phyloP scores from a whole-genome alignment of 2,888 invertebrate species.

The Caenorhabditis wallacei region DNA sequence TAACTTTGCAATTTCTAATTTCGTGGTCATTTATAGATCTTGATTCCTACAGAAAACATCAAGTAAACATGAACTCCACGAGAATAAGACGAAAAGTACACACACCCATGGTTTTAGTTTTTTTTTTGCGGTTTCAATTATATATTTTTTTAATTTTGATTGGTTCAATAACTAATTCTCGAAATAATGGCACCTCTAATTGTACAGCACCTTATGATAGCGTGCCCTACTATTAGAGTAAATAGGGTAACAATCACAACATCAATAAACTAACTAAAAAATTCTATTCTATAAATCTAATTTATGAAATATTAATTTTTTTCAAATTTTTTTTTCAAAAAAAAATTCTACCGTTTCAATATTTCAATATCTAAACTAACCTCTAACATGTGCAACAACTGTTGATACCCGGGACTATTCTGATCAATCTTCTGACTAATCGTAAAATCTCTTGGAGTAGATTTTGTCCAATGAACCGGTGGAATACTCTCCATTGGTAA shows the following conservation, averaged over 20 bases:
- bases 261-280: too few species aligned
- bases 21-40: not conserved
- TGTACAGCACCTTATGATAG: too few species aligned
- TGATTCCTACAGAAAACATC: not conserved
- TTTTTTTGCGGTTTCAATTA: not conserved
- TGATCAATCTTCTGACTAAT: constrained; percentile 57
- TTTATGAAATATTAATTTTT: too few species aligned
- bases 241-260: too few species aligned
- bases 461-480: constrained; percentile 49
- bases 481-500: constrained; percentile 41
- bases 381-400: constrained; percentile 53
- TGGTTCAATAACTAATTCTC: too few species aligned
- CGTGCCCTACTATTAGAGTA: too few species aligned
- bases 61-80: not conserved
- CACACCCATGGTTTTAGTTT: not conserved
- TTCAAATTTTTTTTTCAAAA: too few species aligned
- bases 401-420: constrained; percentile 42
- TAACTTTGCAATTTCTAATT: not conserved
- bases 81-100: constrained; percentile 4
- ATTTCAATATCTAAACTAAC: constrained; percentile 2
- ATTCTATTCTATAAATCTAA: too few species aligned
- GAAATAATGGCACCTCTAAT: too few species aligned
- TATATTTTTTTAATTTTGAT: not conserved
- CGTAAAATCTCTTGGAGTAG: constrained; percentile 44
- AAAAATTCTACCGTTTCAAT: not conserved